A percentile compares a stretch with the other conserved stretches of the same genome.
Evolutionary conservation across 2,797 vertebrate species (phyloP).

Genomic region (Siniperca undulata): DNA sequence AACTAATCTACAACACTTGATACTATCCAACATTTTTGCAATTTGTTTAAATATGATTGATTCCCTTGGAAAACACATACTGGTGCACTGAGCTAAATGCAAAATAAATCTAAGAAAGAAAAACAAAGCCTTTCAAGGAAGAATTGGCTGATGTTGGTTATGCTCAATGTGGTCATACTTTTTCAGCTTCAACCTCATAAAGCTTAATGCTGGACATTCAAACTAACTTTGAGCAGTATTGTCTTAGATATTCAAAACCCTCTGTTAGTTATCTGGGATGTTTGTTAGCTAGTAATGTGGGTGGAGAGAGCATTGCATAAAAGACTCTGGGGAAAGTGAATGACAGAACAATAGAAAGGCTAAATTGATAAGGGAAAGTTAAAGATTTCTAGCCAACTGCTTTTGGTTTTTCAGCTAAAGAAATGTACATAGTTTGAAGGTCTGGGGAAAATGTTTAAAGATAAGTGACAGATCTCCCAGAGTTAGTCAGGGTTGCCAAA

Average conservation of each 20-base stretch:
- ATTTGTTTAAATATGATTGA: constrained; percentile 81
- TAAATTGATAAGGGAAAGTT: not conserved
- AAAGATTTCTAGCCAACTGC: not conserved
- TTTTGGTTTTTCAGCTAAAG: not conserved
- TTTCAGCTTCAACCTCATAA: constrained; percentile 3
- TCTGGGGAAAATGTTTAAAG: no score
- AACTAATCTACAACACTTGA: constrained; percentile 77
- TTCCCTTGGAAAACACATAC: constrained; percentile 72
- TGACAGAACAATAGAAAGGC: not conserved
- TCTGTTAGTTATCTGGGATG: constrained; percentile 12
- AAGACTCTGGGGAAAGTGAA: not conserved
- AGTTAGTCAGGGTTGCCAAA: no score
- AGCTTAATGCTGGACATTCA: not conserved
- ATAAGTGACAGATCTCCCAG: no score
- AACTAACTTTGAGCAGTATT: not conserved
- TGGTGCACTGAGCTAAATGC: constrained; percentile 64
- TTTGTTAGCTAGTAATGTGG: not conserved
- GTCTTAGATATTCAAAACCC: not conserved
- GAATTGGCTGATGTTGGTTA: constrained; percentile 60
- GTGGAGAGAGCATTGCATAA: not conserved
- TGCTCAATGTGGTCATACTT: constrained; percentile 31
- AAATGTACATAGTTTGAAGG: no score
- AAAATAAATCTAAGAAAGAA: constrained; percentile 51
- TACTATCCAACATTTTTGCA: constrained; percentile 73
- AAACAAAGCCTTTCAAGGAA: constrained; percentile 52